These are phyloP conservation scores for Coturnix japonica DNA, from an alignment of 2,113 vertebrate species.

Conservation along the genomic window DNA sequence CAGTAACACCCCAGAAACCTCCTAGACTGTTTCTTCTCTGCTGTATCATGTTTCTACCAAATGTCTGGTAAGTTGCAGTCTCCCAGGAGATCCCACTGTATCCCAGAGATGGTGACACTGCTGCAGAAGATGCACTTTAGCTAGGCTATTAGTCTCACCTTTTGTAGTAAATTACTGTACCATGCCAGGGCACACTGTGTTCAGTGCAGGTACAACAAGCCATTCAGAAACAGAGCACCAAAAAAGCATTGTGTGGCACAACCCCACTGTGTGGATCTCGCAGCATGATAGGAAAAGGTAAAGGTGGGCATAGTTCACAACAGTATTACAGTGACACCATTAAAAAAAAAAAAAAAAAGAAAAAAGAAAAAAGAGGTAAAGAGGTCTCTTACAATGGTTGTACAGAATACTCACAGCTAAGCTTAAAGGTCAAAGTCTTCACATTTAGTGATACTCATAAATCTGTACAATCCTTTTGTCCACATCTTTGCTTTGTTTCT, in stretches of 20 bases:
- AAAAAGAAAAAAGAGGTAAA: not conserved
- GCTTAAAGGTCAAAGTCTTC: not conserved
- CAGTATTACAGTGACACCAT: not conserved
- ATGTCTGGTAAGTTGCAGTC: too few species aligned
- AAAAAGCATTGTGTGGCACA: not conserved
- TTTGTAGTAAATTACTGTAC: too few species aligned
- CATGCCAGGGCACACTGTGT: not conserved
- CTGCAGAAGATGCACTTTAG: not conserved
- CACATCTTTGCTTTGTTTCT: not conserved
- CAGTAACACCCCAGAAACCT: too few species aligned
- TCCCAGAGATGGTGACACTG: not conserved
- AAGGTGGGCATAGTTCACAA: not conserved
- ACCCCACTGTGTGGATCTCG: not conserved
- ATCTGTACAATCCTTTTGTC: not conserved
- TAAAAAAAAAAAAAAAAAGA: not conserved
- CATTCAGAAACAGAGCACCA: too few species aligned
- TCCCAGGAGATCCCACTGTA: not conserved
- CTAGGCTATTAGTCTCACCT: not conserved
- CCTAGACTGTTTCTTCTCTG: too few species aligned
- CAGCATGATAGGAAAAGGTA: too few species aligned
- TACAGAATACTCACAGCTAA: not conserved
- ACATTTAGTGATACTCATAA: not conserved
- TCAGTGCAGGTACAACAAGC: not conserved
- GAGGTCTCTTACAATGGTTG: not conserved
- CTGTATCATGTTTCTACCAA: too few species aligned